phyloP scores from a whole-genome alignment of 2,888 invertebrate species.

The Athalia circularis region DNA sequence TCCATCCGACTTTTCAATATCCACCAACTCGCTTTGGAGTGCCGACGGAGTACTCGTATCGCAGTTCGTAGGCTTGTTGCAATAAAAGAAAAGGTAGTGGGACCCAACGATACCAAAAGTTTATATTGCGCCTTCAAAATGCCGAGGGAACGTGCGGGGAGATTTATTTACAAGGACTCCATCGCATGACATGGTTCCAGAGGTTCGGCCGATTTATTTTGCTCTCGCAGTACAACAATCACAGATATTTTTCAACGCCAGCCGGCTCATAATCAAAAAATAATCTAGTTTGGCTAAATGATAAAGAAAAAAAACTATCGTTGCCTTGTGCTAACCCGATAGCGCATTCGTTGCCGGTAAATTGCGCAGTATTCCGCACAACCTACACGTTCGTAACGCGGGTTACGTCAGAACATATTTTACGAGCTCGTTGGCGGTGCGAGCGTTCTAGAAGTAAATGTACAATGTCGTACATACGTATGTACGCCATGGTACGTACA shows the following conservation, averaged over 20 bases:
- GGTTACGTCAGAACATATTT: constrained; percentile 31
- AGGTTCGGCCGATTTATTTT: too few species aligned
- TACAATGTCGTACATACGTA: not conserved
- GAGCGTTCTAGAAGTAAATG: constrained; percentile 5
- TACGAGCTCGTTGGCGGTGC: constrained; percentile 3
- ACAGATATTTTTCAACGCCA: too few species aligned
- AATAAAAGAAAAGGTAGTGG: not conserved
- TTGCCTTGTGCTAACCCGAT: too few species aligned
- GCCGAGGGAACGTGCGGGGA: too few species aligned
- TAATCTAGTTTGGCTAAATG: too few species aligned
- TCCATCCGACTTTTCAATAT: constrained; percentile 22
- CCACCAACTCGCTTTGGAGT: not conserved
- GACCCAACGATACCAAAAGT: not conserved
- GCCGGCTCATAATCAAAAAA: too few species aligned
- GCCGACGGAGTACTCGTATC: not conserved
- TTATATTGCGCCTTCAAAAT: not conserved
- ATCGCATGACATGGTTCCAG: too few species aligned
- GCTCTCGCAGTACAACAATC: too few species aligned
- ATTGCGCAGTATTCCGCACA: not conserved
- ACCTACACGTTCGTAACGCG: not conserved
- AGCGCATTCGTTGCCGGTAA: not conserved
- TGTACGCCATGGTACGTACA: not conserved
- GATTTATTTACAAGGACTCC: too few species aligned
- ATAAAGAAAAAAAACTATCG: too few species aligned
- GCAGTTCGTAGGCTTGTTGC: not conserved